A percentile compares a stretch with the other conserved stretches of the same genome.
phyloP scores from a whole-genome alignment of 2,888 invertebrate species.

The Creontiades dilutus region DNA sequence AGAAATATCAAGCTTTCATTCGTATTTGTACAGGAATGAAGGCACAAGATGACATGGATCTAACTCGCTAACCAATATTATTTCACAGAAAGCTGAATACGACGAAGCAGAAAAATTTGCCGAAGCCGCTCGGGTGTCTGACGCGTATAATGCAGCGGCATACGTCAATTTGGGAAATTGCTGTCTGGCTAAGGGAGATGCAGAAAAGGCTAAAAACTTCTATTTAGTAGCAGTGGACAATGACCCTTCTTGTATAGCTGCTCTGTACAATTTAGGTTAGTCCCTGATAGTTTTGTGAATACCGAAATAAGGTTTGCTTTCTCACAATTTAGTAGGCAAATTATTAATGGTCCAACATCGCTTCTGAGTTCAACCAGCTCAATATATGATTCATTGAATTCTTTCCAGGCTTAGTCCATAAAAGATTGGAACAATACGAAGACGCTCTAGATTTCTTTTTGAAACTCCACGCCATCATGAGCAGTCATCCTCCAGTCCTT shows the following conservation, averaged over 20 bases:
- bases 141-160: slow-evolving; percentile 82
- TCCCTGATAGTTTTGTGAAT: neutral
- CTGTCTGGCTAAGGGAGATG: slow-evolving; percentile 84
- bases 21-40: too few species aligned
- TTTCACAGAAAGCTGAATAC: slow-evolving; percentile 86
- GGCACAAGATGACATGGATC: too few species aligned
- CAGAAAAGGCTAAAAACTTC: slow-evolving; percentile 85
- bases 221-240: slow-evolving; percentile 88
- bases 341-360: too few species aligned
- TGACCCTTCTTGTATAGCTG: slow-evolving; percentile 91
- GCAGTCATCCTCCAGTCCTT: slow-evolving; percentile 86
- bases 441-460: slow-evolving; percentile 89
- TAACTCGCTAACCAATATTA: neutral
- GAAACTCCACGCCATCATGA: slow-evolving; percentile 85
- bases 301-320: neutral
- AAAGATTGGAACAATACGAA: slow-evolving; percentile 84
- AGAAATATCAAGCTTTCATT: too few species aligned
- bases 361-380: too few species aligned
- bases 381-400: neutral
- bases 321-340: too few species aligned
- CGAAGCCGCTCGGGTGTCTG: slow-evolving; percentile 85
- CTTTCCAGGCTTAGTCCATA: slow-evolving; percentile 83
- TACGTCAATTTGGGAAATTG: slow-evolving; percentile 92
- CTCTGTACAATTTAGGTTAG: slow-evolving; percentile 88
- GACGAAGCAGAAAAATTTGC: slow-evolving; percentile 88